phyloP scores from a whole-genome alignment of 2,797 vertebrate genomes.

The Urophycis tenuis region DNA sequence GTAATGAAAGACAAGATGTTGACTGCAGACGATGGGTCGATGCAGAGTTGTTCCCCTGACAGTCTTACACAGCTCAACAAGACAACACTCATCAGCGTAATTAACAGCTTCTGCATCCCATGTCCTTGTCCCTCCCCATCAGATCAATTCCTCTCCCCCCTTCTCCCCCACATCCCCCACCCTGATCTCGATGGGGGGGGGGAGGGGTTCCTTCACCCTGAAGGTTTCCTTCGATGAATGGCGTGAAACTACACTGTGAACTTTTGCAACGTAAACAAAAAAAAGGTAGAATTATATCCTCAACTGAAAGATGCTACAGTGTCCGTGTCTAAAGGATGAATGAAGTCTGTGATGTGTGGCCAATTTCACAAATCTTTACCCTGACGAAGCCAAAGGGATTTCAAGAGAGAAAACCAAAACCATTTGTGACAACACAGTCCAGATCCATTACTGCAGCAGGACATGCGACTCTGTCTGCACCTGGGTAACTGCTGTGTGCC shows the following conservation, averaged over 20 bases:
- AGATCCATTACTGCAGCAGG: background rate
- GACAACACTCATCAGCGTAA: conserved; percentile 50
- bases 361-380: background rate
- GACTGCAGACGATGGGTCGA: conserved; percentile 58
- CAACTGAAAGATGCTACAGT: background rate
- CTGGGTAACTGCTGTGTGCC: background rate
- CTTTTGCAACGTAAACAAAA: background rate
- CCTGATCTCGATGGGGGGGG: too few relatives aligned
- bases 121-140: conserved; percentile 23
- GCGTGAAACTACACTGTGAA: background rate
- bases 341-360: background rate
- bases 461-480: background rate
- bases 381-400: background rate
- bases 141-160: conserved; percentile 10
- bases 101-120: conserved; percentile 36
- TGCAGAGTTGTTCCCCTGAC: conserved; percentile 55
- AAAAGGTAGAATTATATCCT: too few relatives aligned
- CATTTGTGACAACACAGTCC: background rate
- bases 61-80: conserved; percentile 52
- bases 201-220: too few relatives aligned
- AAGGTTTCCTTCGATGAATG: background rate
- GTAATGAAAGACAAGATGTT: conserved; percentile 63
- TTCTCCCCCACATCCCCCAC: conserved; percentile 13
- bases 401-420: background rate
- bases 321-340: background rate